Base-by-base conservation (phyloP, 2,113 vertebrate genomes). In the Nipponia nippon region DNA sequence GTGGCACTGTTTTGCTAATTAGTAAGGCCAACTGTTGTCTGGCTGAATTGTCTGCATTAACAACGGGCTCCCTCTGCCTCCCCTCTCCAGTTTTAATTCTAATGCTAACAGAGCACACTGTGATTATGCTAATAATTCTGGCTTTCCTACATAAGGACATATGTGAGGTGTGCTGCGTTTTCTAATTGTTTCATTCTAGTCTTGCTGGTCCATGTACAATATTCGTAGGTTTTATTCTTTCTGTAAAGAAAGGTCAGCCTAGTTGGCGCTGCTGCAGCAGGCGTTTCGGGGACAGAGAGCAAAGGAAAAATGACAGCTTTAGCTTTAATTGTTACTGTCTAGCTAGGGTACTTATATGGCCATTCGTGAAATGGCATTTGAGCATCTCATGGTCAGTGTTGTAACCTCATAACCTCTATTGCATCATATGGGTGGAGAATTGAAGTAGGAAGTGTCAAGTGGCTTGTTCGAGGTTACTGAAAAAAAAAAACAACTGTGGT, bases 61-160 rank as follows among this genome's bases (percentile, higher is more conserved):
- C 75, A 95, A 96, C 27, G 20, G 59, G 44, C 82, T 94, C 81
- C 70, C 86, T 89, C 94, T 95, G 65, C 38, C 67, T 95, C 38
- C 42, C 36, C 79, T 61, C 75, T 53, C 83, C 88, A 90, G 70
- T 97, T 97, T 94, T 96, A 96, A 91, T 97, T 88, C 87, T 73
- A 73, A 93, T 96, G 94, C 94, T 97, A 93, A 94, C 91, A 70
- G 95, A 97, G 94, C 93, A 86, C 96, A 82, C 93, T 97, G 96
- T 95, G 97, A 97, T 98, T 97, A 97, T 97, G 97, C 93, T 98
- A 97, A 98, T 98, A 91, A 85, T 83, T 69, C 89, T 98, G 94
- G 87, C 96, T 95, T 93, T 97, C 90, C 76, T 95, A 92, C 87
- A 52, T 30, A 47, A 94, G 92, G 96, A 96, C 79, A 86, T 95